Evolutionary conservation across 2,113 vertebrate genomes (phyloP), one percentile per base, ranked within the genome.

Genomic region (Microtus ochrogaster): DNA sequence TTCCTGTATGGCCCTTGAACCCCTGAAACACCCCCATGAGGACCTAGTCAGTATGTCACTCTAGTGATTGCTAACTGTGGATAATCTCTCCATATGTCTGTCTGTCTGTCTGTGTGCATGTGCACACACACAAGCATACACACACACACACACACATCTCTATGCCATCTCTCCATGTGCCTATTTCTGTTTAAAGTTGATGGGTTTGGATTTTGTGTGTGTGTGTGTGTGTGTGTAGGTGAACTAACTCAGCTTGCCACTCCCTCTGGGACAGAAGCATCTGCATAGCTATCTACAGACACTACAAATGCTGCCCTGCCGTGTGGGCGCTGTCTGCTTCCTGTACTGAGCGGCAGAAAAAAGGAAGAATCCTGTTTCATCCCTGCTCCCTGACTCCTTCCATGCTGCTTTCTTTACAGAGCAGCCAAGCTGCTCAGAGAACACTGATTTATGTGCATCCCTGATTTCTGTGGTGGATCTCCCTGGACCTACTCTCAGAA

Each of bases 341-440:
- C 41, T 65, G 22, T 68, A 49, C 72, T 24, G 58, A 95, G 68
- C 91, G 91, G 82, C 39, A 70, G 44, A n/a, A 55, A 91, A 89
- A 49, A 52, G 61, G 41, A 63, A 85, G 5, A 74, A 79, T 93
- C 79, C 76, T 68, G 65, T 89, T 95, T 96, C 61, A 79, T 92
- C 47, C 72, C 68, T 11, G 11, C 70, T 82, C 95, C 85, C 89
- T 55, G 73, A 72, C 16, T 55, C 93, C 61, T 26, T 10, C 61
- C 77, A 52, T 28, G 77, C 26, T 68, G 33, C 89, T 91, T 10
- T 89, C 73, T 96, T 94, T 89, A 92, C 61, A 95, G 86, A 95
- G 52, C n/a, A 39, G 36, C 77, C 91, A 89, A 86, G 55, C 36
- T 68, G 72, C 14, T 95, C 89, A 66, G 89, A 73, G 87, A 94